These are phyloP conservation scores for Drosophila grimshawi DNA, from an alignment of 1,140 invertebrate species.

Conservation along the genomic window DNA sequence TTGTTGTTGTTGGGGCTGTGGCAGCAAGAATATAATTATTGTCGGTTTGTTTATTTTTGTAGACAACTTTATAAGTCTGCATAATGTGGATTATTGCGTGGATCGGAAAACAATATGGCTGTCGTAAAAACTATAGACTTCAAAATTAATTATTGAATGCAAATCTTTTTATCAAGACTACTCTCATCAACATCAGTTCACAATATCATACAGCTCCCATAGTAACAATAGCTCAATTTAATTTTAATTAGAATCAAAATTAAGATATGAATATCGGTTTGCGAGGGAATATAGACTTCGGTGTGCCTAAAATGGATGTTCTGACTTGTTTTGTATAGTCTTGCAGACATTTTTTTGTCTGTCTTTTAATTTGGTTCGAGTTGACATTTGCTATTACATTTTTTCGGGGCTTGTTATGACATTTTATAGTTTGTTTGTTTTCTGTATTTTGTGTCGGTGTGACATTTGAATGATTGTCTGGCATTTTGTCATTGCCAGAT, in stretches of 20 bases:
- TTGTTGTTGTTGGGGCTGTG: slow-evolving; percentile 29
- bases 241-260: no score
- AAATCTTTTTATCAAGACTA: no score
- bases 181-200: no score
- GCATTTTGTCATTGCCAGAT: slow-evolving; percentile 51
- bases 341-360: slow-evolving; percentile 39
- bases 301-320: no score
- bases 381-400: slow-evolving; percentile 68
- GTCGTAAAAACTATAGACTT: no score
- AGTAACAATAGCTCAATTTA: no score
- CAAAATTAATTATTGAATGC: no score
- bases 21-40: slow-evolving; percentile 61
- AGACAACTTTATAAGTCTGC: slow-evolving; percentile 2
- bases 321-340: background rate
- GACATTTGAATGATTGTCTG: slow-evolving; percentile 72
- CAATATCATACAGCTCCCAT: no score
- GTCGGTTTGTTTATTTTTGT: slow-evolving; percentile 34
- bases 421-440: slow-evolving; percentile 45
- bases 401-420: slow-evolving; percentile 54
- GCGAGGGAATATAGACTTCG: no score
- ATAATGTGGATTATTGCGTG: background rate
- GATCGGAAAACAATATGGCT: no score
- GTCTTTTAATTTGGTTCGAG: slow-evolving; percentile 31
- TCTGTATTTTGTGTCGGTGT: slow-evolving; percentile 46
- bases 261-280: no score